These are phyloP conservation scores for Temnothorax curvispinosus DNA, from an alignment of 1,140 invertebrate species.

Conservation along the genomic window DNA sequence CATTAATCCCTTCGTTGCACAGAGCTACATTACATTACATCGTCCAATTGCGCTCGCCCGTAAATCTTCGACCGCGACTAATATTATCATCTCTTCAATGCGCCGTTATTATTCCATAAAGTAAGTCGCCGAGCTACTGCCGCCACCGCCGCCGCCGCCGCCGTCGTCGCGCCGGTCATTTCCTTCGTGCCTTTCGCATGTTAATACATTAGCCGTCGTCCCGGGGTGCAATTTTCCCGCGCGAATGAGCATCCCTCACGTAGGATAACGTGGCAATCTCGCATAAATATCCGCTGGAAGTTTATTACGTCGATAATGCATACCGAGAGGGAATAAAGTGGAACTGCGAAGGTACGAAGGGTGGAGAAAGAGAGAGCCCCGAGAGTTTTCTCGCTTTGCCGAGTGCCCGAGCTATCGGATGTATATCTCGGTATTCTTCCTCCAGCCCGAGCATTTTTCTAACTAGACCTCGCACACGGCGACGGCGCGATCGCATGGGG, in stretches of 20 bases:
- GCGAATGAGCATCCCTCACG: conserved; percentile 66
- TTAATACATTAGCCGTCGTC: conserved; percentile 62
- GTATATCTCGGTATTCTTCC: conserved; percentile 46
- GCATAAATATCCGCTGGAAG: conserved; percentile 59
- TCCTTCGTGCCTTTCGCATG: conserved; percentile 46
- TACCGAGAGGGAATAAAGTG: conserved; percentile 51
- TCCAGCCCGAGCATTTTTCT: conserved; percentile 50
- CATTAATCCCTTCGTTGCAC: conserved; percentile 48
- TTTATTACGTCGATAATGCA: conserved; percentile 67
- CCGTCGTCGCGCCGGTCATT: conserved; percentile 36
- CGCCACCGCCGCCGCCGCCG: background rate
- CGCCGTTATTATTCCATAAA: conserved; percentile 49
- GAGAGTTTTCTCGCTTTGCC: conserved; percentile 15
- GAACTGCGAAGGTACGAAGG: background rate
- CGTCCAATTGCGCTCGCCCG: conserved; percentile 45
- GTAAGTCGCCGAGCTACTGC: conserved; percentile 21
- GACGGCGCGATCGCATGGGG: conserved; percentile 31
- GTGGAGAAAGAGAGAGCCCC: background rate
- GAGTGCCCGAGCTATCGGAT: background rate
- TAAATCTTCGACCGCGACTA: conserved; percentile 52
- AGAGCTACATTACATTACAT: conserved; percentile 28
- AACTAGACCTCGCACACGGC: background rate
- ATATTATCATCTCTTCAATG: conserved; percentile 62
- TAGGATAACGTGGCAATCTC: conserved; percentile 61
- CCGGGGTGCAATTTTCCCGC: conserved; percentile 44